Evolutionary conservation across 2,797 vertebrate genomes (phyloP).

Genomic region (Triplophysa yarkandensis): DNA sequence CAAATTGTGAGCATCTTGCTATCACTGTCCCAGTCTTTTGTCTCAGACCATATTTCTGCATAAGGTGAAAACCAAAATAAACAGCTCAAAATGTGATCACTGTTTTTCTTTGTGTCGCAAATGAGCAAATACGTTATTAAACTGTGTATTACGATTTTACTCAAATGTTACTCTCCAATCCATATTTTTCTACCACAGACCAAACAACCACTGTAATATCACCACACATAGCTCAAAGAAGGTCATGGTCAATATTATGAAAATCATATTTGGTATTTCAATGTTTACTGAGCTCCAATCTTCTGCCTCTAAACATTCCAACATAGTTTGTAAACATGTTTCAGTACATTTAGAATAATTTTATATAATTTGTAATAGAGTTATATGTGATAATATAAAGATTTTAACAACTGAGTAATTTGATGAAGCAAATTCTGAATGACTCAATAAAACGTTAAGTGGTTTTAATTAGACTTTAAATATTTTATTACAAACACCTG

Average conservation of each 20-base stretch:
- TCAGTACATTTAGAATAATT: too few species aligned
- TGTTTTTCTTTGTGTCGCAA: background rate
- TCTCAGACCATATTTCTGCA: background rate
- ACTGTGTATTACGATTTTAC: background rate
- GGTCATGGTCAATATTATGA: too few species aligned
- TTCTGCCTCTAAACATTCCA: too few species aligned
- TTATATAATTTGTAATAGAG: too few species aligned
- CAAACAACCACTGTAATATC: background rate
- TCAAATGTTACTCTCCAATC: background rate
- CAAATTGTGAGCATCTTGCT: constrained; percentile 1
- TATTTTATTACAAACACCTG: background rate
- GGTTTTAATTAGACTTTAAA: background rate
- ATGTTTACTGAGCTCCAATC: too few species aligned
- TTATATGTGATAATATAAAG: background rate
- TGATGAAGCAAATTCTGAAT: background rate
- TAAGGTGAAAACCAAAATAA: background rate
- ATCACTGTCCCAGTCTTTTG: background rate
- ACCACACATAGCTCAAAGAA: too few species aligned
- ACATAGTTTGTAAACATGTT: too few species aligned
- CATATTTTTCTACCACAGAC: background rate
- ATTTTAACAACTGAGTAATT: background rate
- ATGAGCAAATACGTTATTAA: background rate
- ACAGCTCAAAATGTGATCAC: background rate
- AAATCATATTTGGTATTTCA: too few species aligned
- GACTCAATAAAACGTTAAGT: background rate